These are phyloP conservation scores for Eupithecia vulgata DNA, from an alignment of 2,888 invertebrate genomes.

Conservation along the genomic window DNA sequence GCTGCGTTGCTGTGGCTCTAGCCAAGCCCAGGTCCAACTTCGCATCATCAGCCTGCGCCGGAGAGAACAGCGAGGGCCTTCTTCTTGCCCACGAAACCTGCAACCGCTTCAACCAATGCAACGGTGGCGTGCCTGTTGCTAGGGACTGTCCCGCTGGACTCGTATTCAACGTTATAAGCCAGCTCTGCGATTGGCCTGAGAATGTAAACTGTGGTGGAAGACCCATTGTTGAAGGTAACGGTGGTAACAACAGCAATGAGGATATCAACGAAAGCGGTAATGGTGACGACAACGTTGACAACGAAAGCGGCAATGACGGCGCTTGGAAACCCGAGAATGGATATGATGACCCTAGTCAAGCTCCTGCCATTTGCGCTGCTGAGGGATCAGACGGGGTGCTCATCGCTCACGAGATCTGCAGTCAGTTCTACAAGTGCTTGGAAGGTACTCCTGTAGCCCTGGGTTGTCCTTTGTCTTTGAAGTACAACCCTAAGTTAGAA, in stretches of 20 bases:
- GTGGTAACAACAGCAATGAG: neutral
- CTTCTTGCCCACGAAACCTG: conserved; percentile 44
- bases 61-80: conserved; percentile 29
- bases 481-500: conserved; percentile 49
- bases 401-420: conserved; percentile 53
- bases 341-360: conserved; percentile 36
- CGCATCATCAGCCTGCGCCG: conserved; percentile 28
- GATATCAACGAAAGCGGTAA: neutral
- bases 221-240: conserved; percentile 15
- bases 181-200: conserved; percentile 42
- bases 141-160: conserved; percentile 35
- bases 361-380: conserved; percentile 38
- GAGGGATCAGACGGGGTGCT: conserved; percentile 38
- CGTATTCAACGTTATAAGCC: conserved; percentile 30
- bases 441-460: conserved; percentile 44
- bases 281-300: conserved; percentile 3
- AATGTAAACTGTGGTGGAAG: conserved; percentile 37
- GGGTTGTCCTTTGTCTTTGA: conserved; percentile 46
- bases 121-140: conserved; percentile 25
- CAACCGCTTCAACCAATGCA: conserved; percentile 42
- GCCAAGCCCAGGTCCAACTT: conserved; percentile 16
- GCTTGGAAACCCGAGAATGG: conserved; percentile 16
- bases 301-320: neutral
- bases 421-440: conserved; percentile 52
- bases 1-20: conserved; percentile 29